phyloP scores from a whole-genome alignment of 1,140 invertebrate genomes.

The Oncopeltus fasciatus region DNA sequence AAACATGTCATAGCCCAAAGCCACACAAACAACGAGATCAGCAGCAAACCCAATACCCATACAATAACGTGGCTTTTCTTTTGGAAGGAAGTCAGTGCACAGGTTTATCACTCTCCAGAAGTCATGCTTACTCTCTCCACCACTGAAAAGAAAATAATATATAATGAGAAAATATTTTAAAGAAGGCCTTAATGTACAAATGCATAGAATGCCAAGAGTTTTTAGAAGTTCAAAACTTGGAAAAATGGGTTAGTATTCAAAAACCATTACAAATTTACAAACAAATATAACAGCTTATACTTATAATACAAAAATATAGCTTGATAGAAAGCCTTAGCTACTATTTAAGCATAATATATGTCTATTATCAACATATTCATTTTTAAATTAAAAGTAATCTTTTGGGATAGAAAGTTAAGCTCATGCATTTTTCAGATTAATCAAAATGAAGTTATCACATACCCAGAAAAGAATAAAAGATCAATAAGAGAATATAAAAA shows the following conservation, averaged over 20 bases:
- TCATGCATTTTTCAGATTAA: no score
- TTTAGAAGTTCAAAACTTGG: background rate
- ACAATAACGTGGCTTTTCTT: constrained; percentile 82
- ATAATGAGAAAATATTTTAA: background rate
- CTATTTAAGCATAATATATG: no score
- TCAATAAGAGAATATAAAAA: no score
- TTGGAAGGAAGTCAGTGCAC: constrained; percentile 74
- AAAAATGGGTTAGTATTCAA: background rate
- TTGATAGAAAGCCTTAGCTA: no score
- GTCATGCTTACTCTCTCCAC: constrained; percentile 88
- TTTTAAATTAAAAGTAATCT: no score
- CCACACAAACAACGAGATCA: constrained; percentile 90
- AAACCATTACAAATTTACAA: no score
- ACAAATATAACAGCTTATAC: no score
- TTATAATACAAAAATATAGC: no score
- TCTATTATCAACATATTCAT: no score
- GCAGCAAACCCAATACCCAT: constrained; percentile 97
- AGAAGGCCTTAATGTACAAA: background rate
- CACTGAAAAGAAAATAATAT: constrained; percentile 41
- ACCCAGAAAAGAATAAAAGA: no score
- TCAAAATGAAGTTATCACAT: no score
- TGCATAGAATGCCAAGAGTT: background rate
- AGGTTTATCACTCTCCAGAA: constrained; percentile 93
- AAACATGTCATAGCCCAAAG: constrained; percentile 97
- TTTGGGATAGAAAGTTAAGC: no score